Conservation (phyloP, 2,113 vertebrate genomes). For the Chionomys nivalis region DNA sequence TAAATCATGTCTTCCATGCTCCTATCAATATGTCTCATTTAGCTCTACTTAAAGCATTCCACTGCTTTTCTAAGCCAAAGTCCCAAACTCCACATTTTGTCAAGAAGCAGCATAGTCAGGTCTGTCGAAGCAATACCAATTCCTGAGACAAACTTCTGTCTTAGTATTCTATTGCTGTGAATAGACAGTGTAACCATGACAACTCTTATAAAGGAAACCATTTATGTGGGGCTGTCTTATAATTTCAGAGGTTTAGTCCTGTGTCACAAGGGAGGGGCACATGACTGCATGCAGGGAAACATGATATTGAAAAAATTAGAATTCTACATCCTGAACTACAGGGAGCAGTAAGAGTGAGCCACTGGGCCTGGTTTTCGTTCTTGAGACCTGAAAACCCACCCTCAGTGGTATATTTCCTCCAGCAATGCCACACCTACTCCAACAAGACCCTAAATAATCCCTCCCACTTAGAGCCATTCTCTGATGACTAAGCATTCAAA, state of each 20-base stretch:
- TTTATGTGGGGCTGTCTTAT: background rate
- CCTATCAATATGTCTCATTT: background rate
- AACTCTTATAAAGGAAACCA: background rate
- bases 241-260: background rate
- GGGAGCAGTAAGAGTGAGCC: background rate
- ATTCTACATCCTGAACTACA: background rate
- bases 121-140: background rate
- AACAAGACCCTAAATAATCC: background rate
- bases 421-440: background rate
- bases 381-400: background rate
- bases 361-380: background rate
- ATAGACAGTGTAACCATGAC: accelerated
- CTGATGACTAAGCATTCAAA: background rate
- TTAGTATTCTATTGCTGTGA: background rate
- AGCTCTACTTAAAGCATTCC: background rate
- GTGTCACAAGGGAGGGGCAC: too few relatives aligned
- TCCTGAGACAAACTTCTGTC: background rate
- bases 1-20: background rate
- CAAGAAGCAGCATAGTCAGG: background rate
- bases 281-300: background rate
- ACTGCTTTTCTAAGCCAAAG: background rate
- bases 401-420: too few relatives aligned
- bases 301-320: background rate
- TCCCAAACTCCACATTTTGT: background rate
- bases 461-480: background rate